Percentiles rank a stretch among this genome's conserved stretches.
These are phyloP conservation scores for Chalcosyrphus nemorum DNA, from an alignment of 2,888 invertebrate genomes.

Conservation along the genomic window DNA sequence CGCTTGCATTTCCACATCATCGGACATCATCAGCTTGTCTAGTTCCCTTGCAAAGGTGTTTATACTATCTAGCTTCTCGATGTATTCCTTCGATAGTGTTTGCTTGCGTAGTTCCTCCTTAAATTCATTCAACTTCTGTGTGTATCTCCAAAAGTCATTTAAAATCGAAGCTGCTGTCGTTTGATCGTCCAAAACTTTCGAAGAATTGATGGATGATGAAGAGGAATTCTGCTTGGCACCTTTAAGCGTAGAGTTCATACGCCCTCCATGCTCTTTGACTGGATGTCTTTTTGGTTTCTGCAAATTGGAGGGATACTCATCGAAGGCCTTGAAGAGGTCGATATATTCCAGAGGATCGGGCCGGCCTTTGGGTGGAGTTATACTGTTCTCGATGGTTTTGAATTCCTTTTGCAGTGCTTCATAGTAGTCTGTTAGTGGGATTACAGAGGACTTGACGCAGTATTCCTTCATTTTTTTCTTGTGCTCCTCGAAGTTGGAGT, in stretches of 20 bases:
- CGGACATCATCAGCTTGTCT: slow-evolving; percentile 76
- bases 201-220: slow-evolving; percentile 55
- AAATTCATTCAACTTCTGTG: slow-evolving; percentile 75
- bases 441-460: slow-evolving; percentile 76
- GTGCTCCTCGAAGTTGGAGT: slow-evolving; percentile 68
- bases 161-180: slow-evolving; percentile 74
- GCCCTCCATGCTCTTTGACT: slow-evolving; percentile 75
- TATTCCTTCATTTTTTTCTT: slow-evolving; percentile 74
- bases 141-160: slow-evolving; percentile 76
- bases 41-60: slow-evolving; percentile 77
- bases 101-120: slow-evolving; percentile 72
- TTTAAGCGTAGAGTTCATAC: slow-evolving; percentile 74
- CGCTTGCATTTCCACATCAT: slow-evolving; percentile 72
- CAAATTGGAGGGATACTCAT: slow-evolving; percentile 78
- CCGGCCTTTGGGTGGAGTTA: slow-evolving; percentile 72
- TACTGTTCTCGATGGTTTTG: slow-evolving; percentile 68
- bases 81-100: slow-evolving; percentile 71
- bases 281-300: slow-evolving; percentile 74
- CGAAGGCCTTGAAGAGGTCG: slow-evolving; percentile 77
- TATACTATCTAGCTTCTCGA: slow-evolving; percentile 74
- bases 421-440: slow-evolving; percentile 75
- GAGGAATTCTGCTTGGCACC: slow-evolving; percentile 52
- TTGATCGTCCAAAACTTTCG: slow-evolving; percentile 65
- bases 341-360: slow-evolving; percentile 75
- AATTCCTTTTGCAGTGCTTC: slow-evolving; percentile 75